A percentile compares a stretch with the other conserved stretches of the same genome.
These are phyloP conservation scores for Axinella damicornis DNA, from an alignment of 37 sponge, comb jelly and placozoan species.

Conservation along the genomic window DNA sequence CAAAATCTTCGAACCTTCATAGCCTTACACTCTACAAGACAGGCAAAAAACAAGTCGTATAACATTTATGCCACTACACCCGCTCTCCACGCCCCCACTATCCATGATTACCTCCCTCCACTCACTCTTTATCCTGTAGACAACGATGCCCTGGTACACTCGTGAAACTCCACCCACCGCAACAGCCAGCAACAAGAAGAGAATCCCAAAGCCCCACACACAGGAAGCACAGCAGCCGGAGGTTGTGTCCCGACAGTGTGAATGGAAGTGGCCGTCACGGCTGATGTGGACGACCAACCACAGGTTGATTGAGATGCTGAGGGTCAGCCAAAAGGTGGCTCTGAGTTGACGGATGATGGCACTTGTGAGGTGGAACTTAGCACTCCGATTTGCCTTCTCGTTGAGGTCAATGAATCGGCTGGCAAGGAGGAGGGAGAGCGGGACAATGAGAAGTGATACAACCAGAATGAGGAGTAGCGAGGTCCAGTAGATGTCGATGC, in stretches of 20 bases:
- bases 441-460: conserved; percentile 21
- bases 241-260: background rate
- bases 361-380: conserved; percentile 30
- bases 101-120: too few species aligned
- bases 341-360: conserved; percentile 14
- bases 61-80: too few species aligned
- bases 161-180: conserved; percentile 25
- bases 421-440: conserved; percentile 47
- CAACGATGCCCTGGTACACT: conserved; percentile 58
- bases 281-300: conserved; percentile 43
- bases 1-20: conserved; percentile 48
- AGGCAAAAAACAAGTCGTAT: too few species aligned
- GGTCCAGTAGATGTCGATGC: conserved; percentile 77
- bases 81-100: too few species aligned
- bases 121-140: conserved; percentile 61
- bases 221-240: conserved; percentile 45
- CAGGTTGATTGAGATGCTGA: background rate
- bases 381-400: conserved; percentile 1
- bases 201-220: conserved; percentile 46
- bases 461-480: conserved; percentile 26
- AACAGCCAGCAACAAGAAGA: conserved; percentile 36
- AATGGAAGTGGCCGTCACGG: conserved; percentile 24
- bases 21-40: background rate
- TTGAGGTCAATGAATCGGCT: conserved; percentile 44
- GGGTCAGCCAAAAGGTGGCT: conserved; percentile 37